phyloP scores from a whole-genome alignment of 2,797 vertebrate genomes.

The Lepilemur ruficaudatus region DNA sequence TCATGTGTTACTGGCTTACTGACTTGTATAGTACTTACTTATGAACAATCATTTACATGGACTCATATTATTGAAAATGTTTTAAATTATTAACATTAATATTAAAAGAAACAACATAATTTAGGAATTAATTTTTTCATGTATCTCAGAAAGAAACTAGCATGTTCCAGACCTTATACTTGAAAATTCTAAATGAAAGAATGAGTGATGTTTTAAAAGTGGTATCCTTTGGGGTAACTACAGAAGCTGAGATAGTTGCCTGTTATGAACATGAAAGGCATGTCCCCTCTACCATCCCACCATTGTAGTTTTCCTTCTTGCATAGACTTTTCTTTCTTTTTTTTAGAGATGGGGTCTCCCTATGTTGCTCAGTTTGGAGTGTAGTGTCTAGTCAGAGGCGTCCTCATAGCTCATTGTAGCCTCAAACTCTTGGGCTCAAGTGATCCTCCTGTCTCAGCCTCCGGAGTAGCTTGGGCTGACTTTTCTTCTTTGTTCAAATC shows the following conservation, averaged over 20 bases:
- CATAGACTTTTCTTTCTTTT: background rate
- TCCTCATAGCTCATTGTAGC: background rate
- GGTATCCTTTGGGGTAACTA: background rate
- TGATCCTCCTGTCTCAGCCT: background rate
- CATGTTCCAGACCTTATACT: background rate
- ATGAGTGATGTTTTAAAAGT: background rate
- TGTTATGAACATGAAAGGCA: background rate
- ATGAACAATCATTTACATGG: background rate
- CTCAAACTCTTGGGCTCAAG: background rate
- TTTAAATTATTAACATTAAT: conserved; percentile 38
- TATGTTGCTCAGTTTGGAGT: background rate
- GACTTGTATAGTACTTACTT: background rate
- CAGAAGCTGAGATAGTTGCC: background rate
- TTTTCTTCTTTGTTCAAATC: background rate
- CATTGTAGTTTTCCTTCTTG: background rate
- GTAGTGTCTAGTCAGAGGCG: background rate
- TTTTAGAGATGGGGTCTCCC: background rate
- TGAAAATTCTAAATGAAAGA: conserved; percentile 26
- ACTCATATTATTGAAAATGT: background rate
- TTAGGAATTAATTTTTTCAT: conserved; percentile 19
- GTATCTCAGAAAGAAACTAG: background rate
- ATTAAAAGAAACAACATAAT: background rate
- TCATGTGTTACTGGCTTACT: background rate
- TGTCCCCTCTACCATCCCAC: background rate
- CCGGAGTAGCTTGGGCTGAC: background rate